These are phyloP conservation scores for human DNA, from an alignment of 2,113 vertebrate genomes.

Conservation along the genomic window DNA sequence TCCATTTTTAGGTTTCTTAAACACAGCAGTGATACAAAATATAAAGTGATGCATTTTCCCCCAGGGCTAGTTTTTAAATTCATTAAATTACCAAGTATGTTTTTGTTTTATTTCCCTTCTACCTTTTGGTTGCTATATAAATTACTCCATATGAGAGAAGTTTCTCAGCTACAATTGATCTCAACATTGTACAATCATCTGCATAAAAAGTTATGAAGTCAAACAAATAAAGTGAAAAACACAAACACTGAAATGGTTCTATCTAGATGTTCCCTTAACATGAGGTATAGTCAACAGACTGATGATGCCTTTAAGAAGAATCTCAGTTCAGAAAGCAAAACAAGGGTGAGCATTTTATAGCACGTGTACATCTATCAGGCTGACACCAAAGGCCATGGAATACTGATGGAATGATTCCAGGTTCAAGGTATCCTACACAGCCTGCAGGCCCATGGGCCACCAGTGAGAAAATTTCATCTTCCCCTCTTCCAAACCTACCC, in stretches of 20 bases:
- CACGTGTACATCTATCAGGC: background rate
- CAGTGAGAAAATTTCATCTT: background rate
- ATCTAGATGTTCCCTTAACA: constrained; percentile 70
- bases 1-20: constrained; percentile 75
- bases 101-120: constrained; percentile 77
- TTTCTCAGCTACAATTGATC: constrained; percentile 78
- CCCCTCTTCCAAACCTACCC: background rate
- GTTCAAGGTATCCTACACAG: background rate
- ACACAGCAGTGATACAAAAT: constrained; percentile 75
- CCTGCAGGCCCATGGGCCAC: background rate
- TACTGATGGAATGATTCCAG: background rate
- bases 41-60: constrained; percentile 71
- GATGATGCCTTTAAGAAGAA: background rate
- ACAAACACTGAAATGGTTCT: constrained; percentile 74
- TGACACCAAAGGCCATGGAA: background rate
- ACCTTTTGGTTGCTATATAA: constrained; percentile 82
- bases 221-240: constrained; percentile 80
- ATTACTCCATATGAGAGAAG: constrained; percentile 77
- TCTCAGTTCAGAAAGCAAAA: constrained; percentile 18
- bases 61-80: constrained; percentile 80
- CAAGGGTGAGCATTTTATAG: background rate
- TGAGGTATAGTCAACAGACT: constrained; percentile 46
- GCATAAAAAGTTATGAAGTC: constrained; percentile 79
- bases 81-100: constrained; percentile 81
- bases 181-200: constrained; percentile 78